These are phyloP conservation scores for Hypsopygia costalis DNA, from an alignment of 2,888 invertebrate species.

Conservation along the genomic window DNA sequence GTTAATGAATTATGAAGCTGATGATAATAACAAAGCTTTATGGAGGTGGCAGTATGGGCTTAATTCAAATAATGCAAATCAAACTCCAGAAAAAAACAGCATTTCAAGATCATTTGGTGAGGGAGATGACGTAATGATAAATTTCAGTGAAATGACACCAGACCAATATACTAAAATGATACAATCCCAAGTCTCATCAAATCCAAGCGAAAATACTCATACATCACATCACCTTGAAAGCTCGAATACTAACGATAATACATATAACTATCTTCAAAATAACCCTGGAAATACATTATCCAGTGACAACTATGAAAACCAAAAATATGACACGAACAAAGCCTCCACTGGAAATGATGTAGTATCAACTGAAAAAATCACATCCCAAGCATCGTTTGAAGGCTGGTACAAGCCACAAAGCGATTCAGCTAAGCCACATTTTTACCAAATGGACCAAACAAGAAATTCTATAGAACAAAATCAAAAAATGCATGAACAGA, in stretches of 20 bases:
- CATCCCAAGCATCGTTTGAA: constrained; percentile 9
- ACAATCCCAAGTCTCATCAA: constrained; percentile 44
- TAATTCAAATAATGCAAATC: constrained; percentile 46
- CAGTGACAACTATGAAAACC: constrained; percentile 14
- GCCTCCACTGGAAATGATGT: constrained; percentile 9
- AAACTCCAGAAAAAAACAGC: constrained; percentile 51
- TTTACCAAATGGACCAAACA: not conserved
- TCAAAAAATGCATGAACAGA: constrained; percentile 10
- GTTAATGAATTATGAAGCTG: constrained; percentile 65
- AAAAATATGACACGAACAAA: constrained; percentile 8
- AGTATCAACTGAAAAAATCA: constrained; percentile 13
- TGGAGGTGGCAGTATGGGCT: constrained; percentile 74
- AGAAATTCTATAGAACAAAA: not conserved
- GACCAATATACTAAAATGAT: constrained; percentile 65
- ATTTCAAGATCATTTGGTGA: constrained; percentile 66
- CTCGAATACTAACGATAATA: constrained; percentile 4
- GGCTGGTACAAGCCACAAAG: constrained; percentile 14
- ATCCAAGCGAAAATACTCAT: constrained; percentile 22
- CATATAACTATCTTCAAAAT: constrained; percentile 15
- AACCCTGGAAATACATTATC: constrained; percentile 15
- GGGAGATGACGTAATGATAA: constrained; percentile 64
- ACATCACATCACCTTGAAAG: constrained; percentile 16
- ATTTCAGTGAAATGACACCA: constrained; percentile 66
- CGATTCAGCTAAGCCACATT: constrained; percentile 8
- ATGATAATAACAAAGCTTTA: constrained; percentile 57